Conservation (phyloP, 2,797 vertebrate genomes). For the Rhynchonycteris naso region DNA sequence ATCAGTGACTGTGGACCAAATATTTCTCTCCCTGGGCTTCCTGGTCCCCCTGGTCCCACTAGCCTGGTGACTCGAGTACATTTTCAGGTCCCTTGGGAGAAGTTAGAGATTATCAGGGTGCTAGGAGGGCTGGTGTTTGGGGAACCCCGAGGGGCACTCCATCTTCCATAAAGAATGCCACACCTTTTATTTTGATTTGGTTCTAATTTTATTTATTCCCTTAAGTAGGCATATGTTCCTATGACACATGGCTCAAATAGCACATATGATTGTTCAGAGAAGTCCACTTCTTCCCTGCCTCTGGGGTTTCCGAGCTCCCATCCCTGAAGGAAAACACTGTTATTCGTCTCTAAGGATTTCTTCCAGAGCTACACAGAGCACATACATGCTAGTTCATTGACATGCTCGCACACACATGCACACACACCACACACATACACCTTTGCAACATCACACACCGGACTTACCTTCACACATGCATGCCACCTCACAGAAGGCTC, state of each 20-base stretch:
- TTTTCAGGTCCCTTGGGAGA: not conserved
- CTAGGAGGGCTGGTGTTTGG: not conserved
- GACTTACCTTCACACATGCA: too few species aligned
- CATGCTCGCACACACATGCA: fast-evolving
- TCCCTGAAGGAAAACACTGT: not conserved
- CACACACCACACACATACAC: not conserved
- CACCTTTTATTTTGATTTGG: not conserved
- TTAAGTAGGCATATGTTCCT: not conserved
- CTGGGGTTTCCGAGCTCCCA: not conserved
- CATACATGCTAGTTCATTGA: not conserved
- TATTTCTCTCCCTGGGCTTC: not conserved
- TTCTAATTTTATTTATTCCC: not conserved
- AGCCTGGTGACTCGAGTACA: not conserved
- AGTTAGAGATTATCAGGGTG: not conserved
- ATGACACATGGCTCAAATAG: not conserved
- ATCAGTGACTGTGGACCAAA: not conserved
- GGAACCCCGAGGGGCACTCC: too few species aligned
- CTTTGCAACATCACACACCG: not conserved
- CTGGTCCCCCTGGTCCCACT: fast-evolving
- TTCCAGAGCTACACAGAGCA: not conserved
- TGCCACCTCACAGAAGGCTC: not conserved
- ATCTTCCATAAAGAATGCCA: not conserved
- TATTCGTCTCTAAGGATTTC: fast-evolving
- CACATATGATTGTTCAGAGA: not conserved
- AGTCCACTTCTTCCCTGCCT: not conserved